phyloP scores from a whole-genome alignment of 2,113 vertebrate species.

The Todiramphus chloris region DNA sequence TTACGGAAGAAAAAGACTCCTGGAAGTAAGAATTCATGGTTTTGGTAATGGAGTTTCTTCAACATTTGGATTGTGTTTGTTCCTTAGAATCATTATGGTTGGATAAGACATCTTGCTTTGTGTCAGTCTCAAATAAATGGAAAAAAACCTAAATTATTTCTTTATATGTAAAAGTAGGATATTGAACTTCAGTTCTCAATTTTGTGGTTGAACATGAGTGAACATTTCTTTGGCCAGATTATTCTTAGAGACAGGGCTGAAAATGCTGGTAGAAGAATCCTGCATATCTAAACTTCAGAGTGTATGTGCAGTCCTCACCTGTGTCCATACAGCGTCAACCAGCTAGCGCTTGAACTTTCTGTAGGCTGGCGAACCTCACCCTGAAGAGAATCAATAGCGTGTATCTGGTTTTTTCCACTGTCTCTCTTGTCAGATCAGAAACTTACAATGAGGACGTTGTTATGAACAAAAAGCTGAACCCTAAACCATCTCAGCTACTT shows the following conservation, averaged over 20 bases:
- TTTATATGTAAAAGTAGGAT: background rate
- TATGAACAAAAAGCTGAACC: background rate
- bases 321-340: background rate
- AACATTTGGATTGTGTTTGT: background rate
- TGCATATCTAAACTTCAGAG: background rate
- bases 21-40: background rate
- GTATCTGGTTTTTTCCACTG: background rate
- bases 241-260: background rate
- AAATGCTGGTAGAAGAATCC: background rate
- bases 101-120: background rate
- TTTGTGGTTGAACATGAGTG: background rate
- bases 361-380: background rate
- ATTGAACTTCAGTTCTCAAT: background rate
- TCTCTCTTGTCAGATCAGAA: background rate
- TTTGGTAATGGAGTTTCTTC: background rate
- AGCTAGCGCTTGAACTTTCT: background rate
- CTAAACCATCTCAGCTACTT: background rate
- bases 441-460: background rate
- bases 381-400: fast-evolving
- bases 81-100: background rate
- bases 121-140: background rate
- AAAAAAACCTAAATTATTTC: background rate
- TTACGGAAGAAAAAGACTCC: background rate
- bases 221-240: background rate
- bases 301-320: background rate